Evolutionary conservation across 2,888 invertebrate genomes (phyloP).

Genomic region (Patella pellucida): DNA sequence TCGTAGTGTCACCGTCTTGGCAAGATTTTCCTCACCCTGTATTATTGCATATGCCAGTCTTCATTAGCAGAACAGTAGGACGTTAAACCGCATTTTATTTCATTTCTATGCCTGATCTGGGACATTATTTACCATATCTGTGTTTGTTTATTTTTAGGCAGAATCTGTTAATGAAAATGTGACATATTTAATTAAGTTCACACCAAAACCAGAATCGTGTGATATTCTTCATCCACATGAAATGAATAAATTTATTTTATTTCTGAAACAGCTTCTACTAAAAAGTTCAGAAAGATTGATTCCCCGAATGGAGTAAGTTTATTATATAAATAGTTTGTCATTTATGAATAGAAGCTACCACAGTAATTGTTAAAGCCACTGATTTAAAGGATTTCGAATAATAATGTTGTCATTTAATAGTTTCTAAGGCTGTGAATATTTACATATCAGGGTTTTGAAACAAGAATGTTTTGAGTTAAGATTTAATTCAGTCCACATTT

Average conservation of each 20-base stretch:
- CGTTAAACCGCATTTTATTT: background rate
- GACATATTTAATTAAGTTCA: conserved; percentile 18
- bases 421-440: too few species aligned
- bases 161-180: background rate
- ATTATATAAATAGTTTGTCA: too few species aligned
- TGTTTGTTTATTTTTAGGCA: background rate
- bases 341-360: too few species aligned
- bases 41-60: background rate
- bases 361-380: too few species aligned
- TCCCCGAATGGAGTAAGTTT: conserved; percentile 26
- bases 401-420: too few species aligned
- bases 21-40: background rate
- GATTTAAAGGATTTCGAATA: too few species aligned
- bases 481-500: too few species aligned
- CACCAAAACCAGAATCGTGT: background rate
- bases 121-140: background rate
- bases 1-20: background rate
- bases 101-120: background rate
- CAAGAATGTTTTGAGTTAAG: too few species aligned
- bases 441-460: too few species aligned
- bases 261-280: conserved; percentile 16
- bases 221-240: conserved; percentile 15
- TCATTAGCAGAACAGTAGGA: background rate
- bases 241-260: background rate
- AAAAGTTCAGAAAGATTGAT: conserved; percentile 18